phyloP scores from a whole-genome alignment of 37 sponge, comb jelly and placozoan genomes.

The Oscarella lobularis region DNA sequence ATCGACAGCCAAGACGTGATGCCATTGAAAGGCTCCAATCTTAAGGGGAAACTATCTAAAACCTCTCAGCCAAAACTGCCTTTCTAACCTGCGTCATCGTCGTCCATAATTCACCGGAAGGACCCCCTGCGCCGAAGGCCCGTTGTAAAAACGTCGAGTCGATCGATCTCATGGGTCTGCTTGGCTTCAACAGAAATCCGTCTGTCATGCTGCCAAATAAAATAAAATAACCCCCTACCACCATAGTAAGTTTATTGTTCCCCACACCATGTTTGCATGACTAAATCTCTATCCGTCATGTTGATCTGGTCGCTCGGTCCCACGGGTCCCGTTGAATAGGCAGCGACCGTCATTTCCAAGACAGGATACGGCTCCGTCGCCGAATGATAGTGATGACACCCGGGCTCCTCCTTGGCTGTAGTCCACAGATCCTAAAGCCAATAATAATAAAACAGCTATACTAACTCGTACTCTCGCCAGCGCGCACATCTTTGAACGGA shows the following conservation, averaged over 20 bases:
- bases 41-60: too few relatives aligned
- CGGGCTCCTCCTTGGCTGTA: background rate
- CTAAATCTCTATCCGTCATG: conserved; percentile 24
- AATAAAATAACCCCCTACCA: background rate
- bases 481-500: conserved; percentile 65
- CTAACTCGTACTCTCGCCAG: background rate
- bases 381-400: background rate
- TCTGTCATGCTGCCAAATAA: conserved; percentile 27
- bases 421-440: conserved; percentile 8
- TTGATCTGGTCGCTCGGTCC: conserved; percentile 42
- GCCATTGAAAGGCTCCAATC: conserved; percentile 22
- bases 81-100: conserved; percentile 44
- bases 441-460: background rate
- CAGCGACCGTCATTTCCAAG: conserved; percentile 47
- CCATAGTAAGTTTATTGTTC: background rate
- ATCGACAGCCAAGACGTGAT: conserved; percentile 46
- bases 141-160: conserved; percentile 47
- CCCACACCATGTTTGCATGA: conserved; percentile 55
- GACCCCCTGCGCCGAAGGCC: conserved; percentile 41
- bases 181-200: conserved; percentile 53
- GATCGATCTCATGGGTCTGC: conserved; percentile 41
- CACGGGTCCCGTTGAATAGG: conserved; percentile 48
- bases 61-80: too few relatives aligned
- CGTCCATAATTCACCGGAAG: conserved; percentile 37
- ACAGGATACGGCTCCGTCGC: conserved; percentile 37